Conservation (phyloP, 1,140 invertebrate genomes). For the Hestina assimilis region DNA sequence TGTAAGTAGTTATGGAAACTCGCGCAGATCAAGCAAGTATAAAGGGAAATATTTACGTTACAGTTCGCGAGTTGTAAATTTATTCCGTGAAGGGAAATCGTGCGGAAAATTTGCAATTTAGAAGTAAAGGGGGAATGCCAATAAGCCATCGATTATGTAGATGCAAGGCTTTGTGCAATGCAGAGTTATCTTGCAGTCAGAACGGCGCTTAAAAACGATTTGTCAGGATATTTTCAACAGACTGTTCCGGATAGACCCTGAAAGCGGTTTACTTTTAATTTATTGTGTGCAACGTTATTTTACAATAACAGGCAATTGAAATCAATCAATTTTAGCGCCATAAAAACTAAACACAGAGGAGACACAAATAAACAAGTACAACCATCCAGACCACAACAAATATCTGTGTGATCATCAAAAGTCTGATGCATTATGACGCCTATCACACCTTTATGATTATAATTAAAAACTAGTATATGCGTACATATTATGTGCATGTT, state of each 20-base stretch:
- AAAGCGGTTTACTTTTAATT: constrained; percentile 34
- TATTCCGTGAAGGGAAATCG: constrained; percentile 72
- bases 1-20: constrained; percentile 18
- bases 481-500: too few relatives aligned
- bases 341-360: too few relatives aligned
- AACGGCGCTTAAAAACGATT: constrained; percentile 59
- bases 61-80: constrained; percentile 66
- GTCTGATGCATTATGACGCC: too few relatives aligned
- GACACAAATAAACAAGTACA: too few relatives aligned
- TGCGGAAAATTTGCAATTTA: constrained; percentile 77
- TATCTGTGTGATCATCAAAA: too few relatives aligned
- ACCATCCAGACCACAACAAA: too few relatives aligned
- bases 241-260: constrained; percentile 25
- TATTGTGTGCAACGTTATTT: constrained; percentile 30
- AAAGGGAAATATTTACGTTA: constrained; percentile 63
- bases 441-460: too few relatives aligned
- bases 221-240: constrained; percentile 61
- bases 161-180: constrained; percentile 69
- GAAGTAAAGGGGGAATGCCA: constrained; percentile 74
- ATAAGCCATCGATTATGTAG: constrained; percentile 76
- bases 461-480: too few relatives aligned
- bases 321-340: too few relatives aligned
- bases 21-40: constrained; percentile 29
- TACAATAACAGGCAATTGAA: too few relatives aligned
- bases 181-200: constrained; percentile 68